Evolutionary conservation across 2,888 invertebrate genomes (phyloP).

Genomic region (Drosophila prolongata): DNA sequence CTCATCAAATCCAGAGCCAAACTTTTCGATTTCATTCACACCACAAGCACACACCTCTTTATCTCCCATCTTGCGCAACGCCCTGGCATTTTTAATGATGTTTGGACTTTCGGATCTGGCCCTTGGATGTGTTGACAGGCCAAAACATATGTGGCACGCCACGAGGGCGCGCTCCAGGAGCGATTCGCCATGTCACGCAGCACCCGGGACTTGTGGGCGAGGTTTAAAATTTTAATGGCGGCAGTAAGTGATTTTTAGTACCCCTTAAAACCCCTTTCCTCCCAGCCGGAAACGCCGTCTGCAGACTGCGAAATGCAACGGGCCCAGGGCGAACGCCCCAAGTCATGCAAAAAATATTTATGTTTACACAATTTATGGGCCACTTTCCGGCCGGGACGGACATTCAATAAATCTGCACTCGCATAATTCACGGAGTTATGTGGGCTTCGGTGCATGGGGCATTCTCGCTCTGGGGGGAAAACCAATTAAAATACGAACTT

Average conservation of each 20-base stretch:
- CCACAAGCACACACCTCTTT: conserved; percentile 20
- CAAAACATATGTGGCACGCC: conserved; percentile 93
- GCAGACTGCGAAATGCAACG: conserved; percentile 22
- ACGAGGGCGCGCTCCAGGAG: conserved; percentile 95
- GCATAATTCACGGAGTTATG: conserved; percentile 61
- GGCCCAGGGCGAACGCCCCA: conserved; percentile 12
- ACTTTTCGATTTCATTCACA: conserved; percentile 71
- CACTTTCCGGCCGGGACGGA: conserved; percentile 40
- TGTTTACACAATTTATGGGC: conserved; percentile 68
- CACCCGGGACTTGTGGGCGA: conserved; percentile 93
- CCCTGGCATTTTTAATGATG: conserved; percentile 61
- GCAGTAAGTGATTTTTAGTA: conserved; percentile 87
- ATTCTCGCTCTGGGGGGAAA: conserved; percentile 40
- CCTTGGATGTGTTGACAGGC: conserved; percentile 86
- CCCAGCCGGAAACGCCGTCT: conserved; percentile 18
- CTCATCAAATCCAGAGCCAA: conserved; percentile 65
- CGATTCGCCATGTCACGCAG: conserved; percentile 94
- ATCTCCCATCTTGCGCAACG: conserved; percentile 36
- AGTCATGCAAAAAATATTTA: conserved; percentile 38
- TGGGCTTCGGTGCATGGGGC: conserved; percentile 22
- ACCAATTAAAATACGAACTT: conserved; percentile 68
- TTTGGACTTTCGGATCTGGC: conserved; percentile 35
- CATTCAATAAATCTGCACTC: conserved; percentile 64
- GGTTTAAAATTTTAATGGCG: conserved; percentile 91
- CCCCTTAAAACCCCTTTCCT: not conserved